phyloP scores from a whole-genome alignment of 1,140 invertebrate species.

The Triops longicaudatus region DNA sequence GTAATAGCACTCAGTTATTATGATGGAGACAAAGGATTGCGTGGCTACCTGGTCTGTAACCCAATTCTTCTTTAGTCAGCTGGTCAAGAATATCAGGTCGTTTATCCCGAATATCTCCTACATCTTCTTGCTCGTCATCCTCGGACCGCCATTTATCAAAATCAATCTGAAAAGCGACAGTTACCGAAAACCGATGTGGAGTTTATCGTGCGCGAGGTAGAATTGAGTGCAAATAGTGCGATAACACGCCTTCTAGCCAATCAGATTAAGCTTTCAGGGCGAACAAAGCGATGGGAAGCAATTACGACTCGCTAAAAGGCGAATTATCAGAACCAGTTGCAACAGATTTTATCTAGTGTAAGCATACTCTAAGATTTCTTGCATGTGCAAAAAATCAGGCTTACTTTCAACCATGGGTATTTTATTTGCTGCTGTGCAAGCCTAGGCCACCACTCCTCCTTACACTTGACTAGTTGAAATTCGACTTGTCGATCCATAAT shows the following conservation, averaged over 20 bases:
- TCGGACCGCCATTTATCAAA: constrained; percentile 75
- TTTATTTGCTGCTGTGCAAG: constrained; percentile 67
- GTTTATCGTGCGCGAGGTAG: too few relatives aligned
- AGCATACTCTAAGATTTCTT: too few relatives aligned
- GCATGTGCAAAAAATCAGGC: constrained; percentile 28
- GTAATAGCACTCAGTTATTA: constrained; percentile 37
- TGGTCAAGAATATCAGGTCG: constrained; percentile 66
- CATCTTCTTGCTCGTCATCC: constrained; percentile 52
- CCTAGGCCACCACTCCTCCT: constrained; percentile 69
- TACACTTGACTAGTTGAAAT: constrained; percentile 60
- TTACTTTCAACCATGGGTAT: constrained; percentile 75
- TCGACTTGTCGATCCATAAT: constrained; percentile 68
- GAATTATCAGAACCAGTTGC: too few relatives aligned
- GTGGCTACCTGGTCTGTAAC: constrained; percentile 60
- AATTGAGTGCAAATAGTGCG: too few relatives aligned
- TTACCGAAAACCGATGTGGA: constrained; percentile 20
- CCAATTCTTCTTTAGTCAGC: constrained; percentile 67
- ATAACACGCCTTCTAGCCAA: too few relatives aligned
- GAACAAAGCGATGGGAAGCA: too few relatives aligned
- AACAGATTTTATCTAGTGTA: too few relatives aligned
- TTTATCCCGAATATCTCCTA: constrained; percentile 51
- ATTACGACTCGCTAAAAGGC: too few relatives aligned
- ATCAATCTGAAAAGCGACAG: constrained; percentile 50
- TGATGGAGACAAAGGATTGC: constrained; percentile 20
- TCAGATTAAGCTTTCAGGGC: too few relatives aligned